A percentile compares a stretch with the other conserved stretches of the same genome.
Evolutionary conservation across 2,113 vertebrate genomes (phyloP).

Genomic region (Eulacestoma nigropectus): DNA sequence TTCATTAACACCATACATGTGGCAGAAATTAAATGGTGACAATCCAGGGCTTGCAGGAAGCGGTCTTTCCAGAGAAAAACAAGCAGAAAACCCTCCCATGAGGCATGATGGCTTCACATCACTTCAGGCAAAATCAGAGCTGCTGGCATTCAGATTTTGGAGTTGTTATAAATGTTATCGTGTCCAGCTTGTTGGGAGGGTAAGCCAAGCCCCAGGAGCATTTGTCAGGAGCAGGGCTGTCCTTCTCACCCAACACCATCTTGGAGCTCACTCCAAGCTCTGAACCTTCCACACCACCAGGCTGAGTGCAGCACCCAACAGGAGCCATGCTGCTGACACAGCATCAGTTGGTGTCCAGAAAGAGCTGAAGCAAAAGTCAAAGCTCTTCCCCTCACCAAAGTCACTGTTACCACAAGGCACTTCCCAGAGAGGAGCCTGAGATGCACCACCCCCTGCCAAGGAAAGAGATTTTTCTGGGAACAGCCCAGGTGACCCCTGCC

Average conservation of each 20-base stretch:
- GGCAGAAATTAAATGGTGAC: not conserved
- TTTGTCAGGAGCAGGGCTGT: not conserved
- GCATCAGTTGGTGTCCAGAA: fast-evolving
- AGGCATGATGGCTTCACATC: not conserved
- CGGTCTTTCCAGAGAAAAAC: not conserved
- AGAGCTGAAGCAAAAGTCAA: not conserved
- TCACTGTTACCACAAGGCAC: fast-evolving
- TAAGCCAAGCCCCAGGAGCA: fast-evolving
- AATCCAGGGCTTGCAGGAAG: not conserved
- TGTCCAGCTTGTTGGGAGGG: not conserved
- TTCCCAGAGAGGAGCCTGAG: not conserved
- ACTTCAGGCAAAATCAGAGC: not conserved
- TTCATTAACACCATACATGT: not conserved
- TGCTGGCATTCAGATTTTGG: not conserved
- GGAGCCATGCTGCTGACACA: not conserved
- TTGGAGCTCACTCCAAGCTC: not conserved
- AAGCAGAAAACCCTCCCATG: not conserved
- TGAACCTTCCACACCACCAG: not conserved
- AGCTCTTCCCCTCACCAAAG: not conserved
- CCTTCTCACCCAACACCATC: not conserved
- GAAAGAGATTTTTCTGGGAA: not conserved
- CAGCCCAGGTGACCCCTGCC: not conserved
- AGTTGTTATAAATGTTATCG: not conserved
- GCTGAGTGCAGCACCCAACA: not conserved
- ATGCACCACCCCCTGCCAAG: not conserved